These are phyloP conservation scores for Zygogramma bicolorata DNA, from an alignment of 2,888 invertebrate genomes.

Conservation along the genomic window DNA sequence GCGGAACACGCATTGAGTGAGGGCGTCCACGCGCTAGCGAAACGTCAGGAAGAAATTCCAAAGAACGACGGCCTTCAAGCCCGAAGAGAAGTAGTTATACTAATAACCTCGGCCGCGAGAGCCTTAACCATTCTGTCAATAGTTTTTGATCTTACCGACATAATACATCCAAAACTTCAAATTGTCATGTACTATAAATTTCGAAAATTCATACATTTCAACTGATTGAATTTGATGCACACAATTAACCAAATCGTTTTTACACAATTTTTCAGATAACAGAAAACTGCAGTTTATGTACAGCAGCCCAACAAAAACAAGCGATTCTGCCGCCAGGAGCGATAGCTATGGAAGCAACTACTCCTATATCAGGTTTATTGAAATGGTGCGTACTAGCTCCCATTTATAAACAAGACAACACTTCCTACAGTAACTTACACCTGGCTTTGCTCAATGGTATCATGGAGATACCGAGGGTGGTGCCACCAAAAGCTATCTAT, in stretches of 20 bases:
- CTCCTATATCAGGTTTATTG: constrained; percentile 85
- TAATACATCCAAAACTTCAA: no score
- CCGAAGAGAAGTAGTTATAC: no score
- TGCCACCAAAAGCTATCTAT: constrained; percentile 74
- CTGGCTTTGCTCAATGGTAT: constrained; percentile 76
- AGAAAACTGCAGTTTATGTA: constrained; percentile 75
- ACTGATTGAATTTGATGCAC: constrained; percentile 66
- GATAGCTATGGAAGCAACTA: constrained; percentile 86
- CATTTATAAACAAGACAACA: constrained; percentile 66
- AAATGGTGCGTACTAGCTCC: constrained; percentile 82
- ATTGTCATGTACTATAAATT: no score
- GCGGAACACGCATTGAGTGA: no score
- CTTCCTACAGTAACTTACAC: constrained; percentile 76
- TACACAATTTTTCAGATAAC: constrained; percentile 70
- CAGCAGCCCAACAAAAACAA: constrained; percentile 76
- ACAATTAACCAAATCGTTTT: neutral
- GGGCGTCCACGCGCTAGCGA: no score
- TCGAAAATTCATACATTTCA: no score
- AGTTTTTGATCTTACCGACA: no score
- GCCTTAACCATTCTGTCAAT: no score
- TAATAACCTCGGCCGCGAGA: no score
- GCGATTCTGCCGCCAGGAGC: constrained; percentile 81
- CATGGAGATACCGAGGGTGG: constrained; percentile 68
- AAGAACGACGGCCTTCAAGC: no score
- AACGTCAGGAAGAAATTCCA: no score